Conservation (phyloP, 2,113 vertebrate species). For the Furnarius figulus region DNA sequence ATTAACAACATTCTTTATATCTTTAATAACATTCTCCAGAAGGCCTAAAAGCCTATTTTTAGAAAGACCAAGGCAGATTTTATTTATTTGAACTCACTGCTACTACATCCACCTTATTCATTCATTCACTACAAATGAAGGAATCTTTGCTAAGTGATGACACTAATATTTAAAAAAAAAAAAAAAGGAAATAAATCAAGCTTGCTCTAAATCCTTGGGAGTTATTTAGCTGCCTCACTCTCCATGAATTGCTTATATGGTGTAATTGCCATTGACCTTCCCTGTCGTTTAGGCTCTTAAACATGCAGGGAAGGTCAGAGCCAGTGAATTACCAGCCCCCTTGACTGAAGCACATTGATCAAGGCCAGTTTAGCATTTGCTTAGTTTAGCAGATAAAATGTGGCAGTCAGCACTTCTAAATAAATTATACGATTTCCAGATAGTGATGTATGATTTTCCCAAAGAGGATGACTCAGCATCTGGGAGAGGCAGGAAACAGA, state of each 20-base stretch:
- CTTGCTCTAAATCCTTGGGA: background rate
- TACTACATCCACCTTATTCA: background rate
- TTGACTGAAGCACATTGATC: conserved; percentile 1
- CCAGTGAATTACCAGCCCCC: background rate
- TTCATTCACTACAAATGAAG: background rate
- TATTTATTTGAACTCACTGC: background rate
- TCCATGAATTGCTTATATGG: background rate
- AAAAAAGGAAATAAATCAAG: background rate
- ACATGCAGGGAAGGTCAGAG: background rate
- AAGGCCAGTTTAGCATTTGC: conserved; percentile 1
- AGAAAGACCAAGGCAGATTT: background rate
- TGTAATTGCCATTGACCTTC: background rate
- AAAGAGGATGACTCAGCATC: background rate
- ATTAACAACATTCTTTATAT: background rate
- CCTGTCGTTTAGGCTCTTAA: background rate
- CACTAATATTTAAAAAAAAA: background rate
- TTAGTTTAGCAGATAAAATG: conserved; percentile 46
- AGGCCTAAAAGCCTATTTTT: background rate
- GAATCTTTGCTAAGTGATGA: background rate
- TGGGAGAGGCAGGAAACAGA: background rate
- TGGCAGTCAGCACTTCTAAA: conserved; percentile 22
- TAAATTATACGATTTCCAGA: background rate
- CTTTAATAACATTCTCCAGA: background rate
- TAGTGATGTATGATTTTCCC: background rate
- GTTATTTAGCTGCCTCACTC: background rate